phyloP scores from a whole-genome alignment of 2,113 vertebrate species.

The Lampris incognitus region DNA sequence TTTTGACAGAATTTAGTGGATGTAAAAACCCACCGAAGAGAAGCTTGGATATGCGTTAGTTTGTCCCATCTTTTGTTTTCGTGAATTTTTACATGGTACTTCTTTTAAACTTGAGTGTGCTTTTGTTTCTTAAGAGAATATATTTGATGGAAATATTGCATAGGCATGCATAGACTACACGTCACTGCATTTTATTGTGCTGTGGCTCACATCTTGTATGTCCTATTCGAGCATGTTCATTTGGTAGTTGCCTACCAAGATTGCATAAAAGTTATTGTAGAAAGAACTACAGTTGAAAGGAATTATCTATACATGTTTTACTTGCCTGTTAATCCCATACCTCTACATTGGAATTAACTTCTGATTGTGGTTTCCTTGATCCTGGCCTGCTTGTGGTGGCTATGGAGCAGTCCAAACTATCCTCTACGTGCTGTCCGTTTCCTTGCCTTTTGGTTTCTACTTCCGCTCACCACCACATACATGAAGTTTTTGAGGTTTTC shows the following conservation, averaged over 20 bases:
- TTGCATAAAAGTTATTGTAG: conserved; percentile 26
- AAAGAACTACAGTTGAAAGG: background rate
- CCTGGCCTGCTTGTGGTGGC: background rate
- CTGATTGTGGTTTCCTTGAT: conserved; percentile 7
- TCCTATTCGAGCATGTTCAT: conserved; percentile 23
- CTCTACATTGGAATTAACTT: background rate
- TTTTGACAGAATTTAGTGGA: conserved; percentile 47
- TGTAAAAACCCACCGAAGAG: conserved; percentile 30
- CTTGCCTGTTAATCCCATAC: conserved; percentile 7
- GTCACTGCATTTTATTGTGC: conserved; percentile 3
- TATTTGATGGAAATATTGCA: conserved; percentile 37
- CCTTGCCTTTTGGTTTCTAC: no score
- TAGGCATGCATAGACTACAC: conserved; percentile 20
- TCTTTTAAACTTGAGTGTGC: background rate
- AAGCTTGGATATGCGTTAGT: conserved; percentile 17
- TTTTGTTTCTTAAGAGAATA: background rate
- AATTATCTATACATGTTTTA: conserved; percentile 18
- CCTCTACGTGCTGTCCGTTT: no score
- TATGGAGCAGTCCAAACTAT: background rate
- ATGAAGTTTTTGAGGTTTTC: no score
- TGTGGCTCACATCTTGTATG: conserved; percentile 1
- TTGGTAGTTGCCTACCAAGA: conserved; percentile 35
- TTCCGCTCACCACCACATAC: no score
- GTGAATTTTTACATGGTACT: background rate
- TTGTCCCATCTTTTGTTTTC: conserved; percentile 14